These are phyloP conservation scores for Nyctibius bracteatus DNA, from an alignment of 2,113 vertebrate genomes.

Conservation along the genomic window DNA sequence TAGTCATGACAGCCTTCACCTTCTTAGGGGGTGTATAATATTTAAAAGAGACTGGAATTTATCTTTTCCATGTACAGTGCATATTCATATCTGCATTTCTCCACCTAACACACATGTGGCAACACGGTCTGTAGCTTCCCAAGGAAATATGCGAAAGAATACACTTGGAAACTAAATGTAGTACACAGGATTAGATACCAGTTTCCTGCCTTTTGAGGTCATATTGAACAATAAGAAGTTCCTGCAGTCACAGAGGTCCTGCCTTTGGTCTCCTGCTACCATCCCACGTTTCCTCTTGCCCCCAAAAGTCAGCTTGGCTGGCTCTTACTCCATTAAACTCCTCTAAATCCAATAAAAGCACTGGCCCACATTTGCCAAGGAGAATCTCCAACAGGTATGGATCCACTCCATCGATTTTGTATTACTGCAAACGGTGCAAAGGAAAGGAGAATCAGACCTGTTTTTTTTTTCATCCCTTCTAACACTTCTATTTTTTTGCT, in stretches of 20 bases:
- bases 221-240: neutral
- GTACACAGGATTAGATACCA: neutral
- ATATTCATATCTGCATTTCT: neutral
- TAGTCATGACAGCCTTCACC: neutral
- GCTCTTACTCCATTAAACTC: neutral
- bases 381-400: neutral
- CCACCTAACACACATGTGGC: rapidly evolving
- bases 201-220: neutral
- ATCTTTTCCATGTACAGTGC: neutral
- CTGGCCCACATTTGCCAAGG: neutral
- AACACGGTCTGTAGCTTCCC: neutral
- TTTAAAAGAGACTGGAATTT: neutral
- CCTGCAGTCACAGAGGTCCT: neutral
- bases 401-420: neutral
- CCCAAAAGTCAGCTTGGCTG: neutral
- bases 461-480: neutral
- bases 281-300: neutral
- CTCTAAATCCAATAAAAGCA: neutral
- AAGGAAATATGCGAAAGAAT: neutral
- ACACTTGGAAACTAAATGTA: neutral
- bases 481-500: neutral
- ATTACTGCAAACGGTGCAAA: neutral
- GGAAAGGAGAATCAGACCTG: neutral
- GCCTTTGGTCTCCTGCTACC: neutral
- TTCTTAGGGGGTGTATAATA: neutral